Evolutionary conservation across 2,888 invertebrate genomes (phyloP).

Genomic region (Eutolmus rufibarbis): DNA sequence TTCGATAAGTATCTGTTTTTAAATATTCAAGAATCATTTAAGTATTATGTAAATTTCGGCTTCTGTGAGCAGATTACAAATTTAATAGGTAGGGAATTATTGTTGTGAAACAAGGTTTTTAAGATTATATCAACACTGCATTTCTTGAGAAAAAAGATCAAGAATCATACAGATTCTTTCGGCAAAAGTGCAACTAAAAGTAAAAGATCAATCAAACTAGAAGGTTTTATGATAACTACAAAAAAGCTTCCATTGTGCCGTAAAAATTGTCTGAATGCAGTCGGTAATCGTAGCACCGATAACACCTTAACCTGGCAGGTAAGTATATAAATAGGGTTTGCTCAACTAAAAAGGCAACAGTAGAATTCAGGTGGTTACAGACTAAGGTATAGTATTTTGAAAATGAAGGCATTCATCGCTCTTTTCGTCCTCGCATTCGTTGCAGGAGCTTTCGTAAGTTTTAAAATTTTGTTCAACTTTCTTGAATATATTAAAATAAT

Average conservation of each 20-base stretch:
- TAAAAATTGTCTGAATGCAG: neutral
- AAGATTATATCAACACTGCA: neutral
- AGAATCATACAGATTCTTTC: neutral
- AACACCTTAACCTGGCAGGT: neutral
- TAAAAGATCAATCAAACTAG: neutral
- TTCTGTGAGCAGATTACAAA: neutral
- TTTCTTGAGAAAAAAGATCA: neutral
- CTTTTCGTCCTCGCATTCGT: constrained; percentile 5
- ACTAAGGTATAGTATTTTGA: neutral
- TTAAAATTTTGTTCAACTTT: neutral
- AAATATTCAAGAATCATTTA: neutral
- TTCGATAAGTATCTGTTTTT: neutral
- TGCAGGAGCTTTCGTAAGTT: constrained; percentile 35
- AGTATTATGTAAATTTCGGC: neutral
- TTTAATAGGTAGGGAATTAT: neutral
- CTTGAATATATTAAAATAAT: neutral
- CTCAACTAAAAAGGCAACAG: neutral
- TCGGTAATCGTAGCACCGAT: neutral
- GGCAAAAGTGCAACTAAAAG: neutral
- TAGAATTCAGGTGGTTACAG: neutral
- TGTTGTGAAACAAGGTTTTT: neutral
- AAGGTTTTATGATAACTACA: neutral
- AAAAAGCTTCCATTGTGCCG: neutral
- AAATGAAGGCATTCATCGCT: constrained; percentile 41
- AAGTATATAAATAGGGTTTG: neutral